Conservation (phyloP, 2,113 vertebrate genomes). For the Tor tambroides region DNA sequence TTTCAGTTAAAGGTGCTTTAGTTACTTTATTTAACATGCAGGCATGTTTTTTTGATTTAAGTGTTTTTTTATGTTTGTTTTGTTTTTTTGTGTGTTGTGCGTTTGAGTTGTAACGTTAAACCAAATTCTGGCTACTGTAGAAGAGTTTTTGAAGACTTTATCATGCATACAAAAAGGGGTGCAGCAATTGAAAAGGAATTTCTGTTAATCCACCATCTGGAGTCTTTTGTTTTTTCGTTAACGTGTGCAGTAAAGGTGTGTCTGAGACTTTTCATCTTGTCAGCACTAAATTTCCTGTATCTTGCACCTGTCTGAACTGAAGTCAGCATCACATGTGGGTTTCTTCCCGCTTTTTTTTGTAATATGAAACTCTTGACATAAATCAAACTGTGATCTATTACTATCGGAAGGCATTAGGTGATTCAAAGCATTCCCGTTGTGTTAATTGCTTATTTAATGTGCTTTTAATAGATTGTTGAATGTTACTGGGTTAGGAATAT, state of each 20-base stretch:
- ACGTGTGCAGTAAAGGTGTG: background rate
- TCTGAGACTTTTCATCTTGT: background rate
- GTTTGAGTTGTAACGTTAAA: slow-evolving; percentile 33
- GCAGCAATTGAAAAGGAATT: background rate
- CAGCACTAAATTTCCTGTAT: slow-evolving; percentile 13
- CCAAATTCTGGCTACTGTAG: slow-evolving; percentile 36
- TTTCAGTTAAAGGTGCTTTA: slow-evolving; percentile 50
- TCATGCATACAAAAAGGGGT: background rate
- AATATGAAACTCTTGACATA: slow-evolving; percentile 18
- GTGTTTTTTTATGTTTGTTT: slow-evolving; percentile 22
- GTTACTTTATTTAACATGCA: slow-evolving; percentile 73
- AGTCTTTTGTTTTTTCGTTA: background rate
- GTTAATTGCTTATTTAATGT: slow-evolving; percentile 30
- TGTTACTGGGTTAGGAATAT: slow-evolving; percentile 24
- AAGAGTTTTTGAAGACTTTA: slow-evolving; percentile 38
- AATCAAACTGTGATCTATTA: slow-evolving; percentile 31
- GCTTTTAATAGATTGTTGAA: slow-evolving; percentile 35
- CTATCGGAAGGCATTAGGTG: background rate
- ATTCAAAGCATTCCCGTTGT: slow-evolving; percentile 30
- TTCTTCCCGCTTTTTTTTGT: background rate
- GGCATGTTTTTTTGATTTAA: slow-evolving; percentile 69
- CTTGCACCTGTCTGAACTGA: background rate
- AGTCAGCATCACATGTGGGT: background rate
- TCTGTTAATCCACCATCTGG: background rate
- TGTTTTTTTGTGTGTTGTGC: background rate